Base-by-base conservation (phyloP, 1,140 invertebrate genomes). In the Penaeus japonicus region DNA sequence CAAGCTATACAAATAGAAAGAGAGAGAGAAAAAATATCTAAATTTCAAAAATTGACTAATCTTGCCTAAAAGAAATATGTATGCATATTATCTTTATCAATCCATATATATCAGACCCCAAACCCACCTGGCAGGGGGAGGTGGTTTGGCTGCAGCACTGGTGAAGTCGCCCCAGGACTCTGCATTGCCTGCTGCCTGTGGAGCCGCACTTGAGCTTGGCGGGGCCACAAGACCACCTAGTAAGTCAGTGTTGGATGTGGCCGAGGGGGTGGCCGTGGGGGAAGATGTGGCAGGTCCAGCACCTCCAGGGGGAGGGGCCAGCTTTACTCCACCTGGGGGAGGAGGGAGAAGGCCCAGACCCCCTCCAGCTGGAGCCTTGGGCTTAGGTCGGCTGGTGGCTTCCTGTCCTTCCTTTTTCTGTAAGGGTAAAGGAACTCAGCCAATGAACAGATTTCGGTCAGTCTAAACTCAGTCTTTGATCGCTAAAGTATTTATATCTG, bases 371-470 rank as follows among this genome's bases (percentile, higher is more conserved):
- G 92, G 92, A 89, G 93, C 91, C 91, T 95, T 93, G 92, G 95
- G 93, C 92, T 95, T 94, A 90, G 95, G 92, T 92, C 95, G 93
- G 92, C 94, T 92, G 91, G 93, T 91, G 81, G 93, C 94, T 91
- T 97, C 96, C 90, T 95, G 95, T 15, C 96, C 96, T 93, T 97
- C 96, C 94, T 97, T 98, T 95, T 97, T 97, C 96, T 97, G 91
- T 65, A 92, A 90, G 87, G 92, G 87, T 77, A 91, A 87, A 89
- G 24, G 22, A 27, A 80, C n/a, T 35, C 12, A 32, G 30, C 32
- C 27, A 7, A 7, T 39, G 7, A n/a, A 39, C 35, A 39, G 35
- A 39, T 39, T 2, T 39, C 7, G 35, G 2, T 2, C 7, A 4
- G 35, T 7, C 7, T 39, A 39, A 7, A 39, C 3, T 7, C 35